A percentile compares a stretch with the other conserved stretches of the same genome.
phyloP scores from a whole-genome alignment of 2,888 invertebrate genomes.

The Blastobasis lacticolella region DNA sequence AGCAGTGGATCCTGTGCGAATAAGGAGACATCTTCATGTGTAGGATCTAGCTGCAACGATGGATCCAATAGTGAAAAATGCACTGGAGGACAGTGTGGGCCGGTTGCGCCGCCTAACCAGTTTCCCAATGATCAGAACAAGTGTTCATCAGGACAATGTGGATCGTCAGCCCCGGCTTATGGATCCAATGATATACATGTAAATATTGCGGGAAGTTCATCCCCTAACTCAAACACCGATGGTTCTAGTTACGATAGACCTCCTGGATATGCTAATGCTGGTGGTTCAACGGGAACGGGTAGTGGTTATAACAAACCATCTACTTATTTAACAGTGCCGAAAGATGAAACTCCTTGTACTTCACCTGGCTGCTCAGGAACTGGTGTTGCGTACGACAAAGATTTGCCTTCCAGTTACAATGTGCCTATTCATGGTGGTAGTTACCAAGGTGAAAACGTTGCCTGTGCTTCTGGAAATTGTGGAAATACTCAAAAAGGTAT shows the following conservation, averaged over 20 bases:
- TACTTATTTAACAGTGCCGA: slow-evolving; percentile 39
- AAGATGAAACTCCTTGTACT: slow-evolving; percentile 27
- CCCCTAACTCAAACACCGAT: slow-evolving; percentile 9
- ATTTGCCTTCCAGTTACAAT: slow-evolving; percentile 29
- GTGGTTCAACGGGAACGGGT: neutral
- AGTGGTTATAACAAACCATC: slow-evolving; percentile 29
- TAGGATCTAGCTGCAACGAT: slow-evolving; percentile 30
- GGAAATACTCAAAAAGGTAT: neutral
- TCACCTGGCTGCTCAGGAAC: slow-evolving; percentile 16
- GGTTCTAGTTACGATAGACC: slow-evolving; percentile 3
- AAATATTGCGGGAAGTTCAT: slow-evolving; percentile 11
- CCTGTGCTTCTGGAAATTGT: neutral
- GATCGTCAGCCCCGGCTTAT: neutral
- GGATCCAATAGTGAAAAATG: slow-evolving; percentile 22
- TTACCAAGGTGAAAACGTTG: neutral
- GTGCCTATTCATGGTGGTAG: slow-evolving; percentile 22
- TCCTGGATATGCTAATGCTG: neutral
- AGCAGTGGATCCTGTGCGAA: slow-evolving; percentile 18
- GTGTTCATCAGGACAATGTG: slow-evolving; percentile 10
- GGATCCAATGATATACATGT: slow-evolving; percentile 20
- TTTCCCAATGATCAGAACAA: slow-evolving; percentile 1
- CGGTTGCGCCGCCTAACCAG: neutral
- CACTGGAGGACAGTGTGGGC: slow-evolving; percentile 15
- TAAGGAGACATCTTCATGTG: slow-evolving; percentile 24
- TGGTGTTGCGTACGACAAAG: slow-evolving; percentile 12